Evolutionary conservation across 1,140 invertebrate species (phyloP).

Genomic region (Mycetomoellerius zeteki): DNA sequence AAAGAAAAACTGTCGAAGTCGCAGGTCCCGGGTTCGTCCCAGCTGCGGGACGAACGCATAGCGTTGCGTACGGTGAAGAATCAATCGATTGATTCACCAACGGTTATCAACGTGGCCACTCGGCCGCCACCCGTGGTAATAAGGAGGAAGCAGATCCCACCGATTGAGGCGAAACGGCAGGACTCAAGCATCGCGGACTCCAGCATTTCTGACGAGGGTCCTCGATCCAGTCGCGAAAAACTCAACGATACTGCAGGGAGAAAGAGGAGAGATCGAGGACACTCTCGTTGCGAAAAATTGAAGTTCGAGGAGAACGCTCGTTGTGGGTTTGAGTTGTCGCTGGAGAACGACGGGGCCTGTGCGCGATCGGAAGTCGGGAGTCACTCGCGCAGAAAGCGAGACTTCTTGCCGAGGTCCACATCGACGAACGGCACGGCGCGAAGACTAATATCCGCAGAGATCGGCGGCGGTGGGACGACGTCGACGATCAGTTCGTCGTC

Average conservation of each 20-base stretch:
- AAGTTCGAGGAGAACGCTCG: background rate
- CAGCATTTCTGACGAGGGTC: conserved; percentile 75
- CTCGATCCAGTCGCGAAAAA: conserved; percentile 75
- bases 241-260: background rate
- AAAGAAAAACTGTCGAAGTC: conserved; percentile 79
- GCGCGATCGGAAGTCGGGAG: background rate
- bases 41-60: conserved; percentile 73
- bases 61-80: conserved; percentile 78
- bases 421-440: conserved; percentile 76
- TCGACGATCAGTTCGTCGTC: conserved; percentile 69
- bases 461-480: conserved; percentile 66
- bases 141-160: conserved; percentile 79
- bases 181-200: conserved; percentile 72
- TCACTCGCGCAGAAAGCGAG: conserved; percentile 56
- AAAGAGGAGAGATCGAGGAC: conserved; percentile 30
- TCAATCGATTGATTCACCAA: conserved; percentile 46
- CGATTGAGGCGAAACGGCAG: conserved; percentile 54
- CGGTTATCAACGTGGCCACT: conserved; percentile 71
- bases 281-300: conserved; percentile 9
- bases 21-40: conserved; percentile 79
- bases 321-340: conserved; percentile 10
- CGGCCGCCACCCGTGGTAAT: conserved; percentile 82
- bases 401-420: conserved; percentile 75
- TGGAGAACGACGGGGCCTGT: conserved; percentile 16
- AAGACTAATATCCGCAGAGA: conserved; percentile 44